A percentile compares a stretch with the other conserved stretches of the same genome.
Evolutionary conservation across 1,140 invertebrate genomes (phyloP).

Genomic region (Zaprionus vittiger): DNA sequence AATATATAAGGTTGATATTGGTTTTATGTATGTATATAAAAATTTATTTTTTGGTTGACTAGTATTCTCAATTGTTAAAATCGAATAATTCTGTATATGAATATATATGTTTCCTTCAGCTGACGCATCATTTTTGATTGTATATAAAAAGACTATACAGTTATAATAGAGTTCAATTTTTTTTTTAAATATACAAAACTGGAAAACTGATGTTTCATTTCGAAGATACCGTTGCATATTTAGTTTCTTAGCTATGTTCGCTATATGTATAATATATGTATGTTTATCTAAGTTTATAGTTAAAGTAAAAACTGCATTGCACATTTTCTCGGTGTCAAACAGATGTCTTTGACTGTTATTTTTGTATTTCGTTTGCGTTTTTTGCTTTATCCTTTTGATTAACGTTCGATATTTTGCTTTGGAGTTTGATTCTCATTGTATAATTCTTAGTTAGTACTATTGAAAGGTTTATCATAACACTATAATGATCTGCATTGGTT

Average conservation of each 20-base stretch:
- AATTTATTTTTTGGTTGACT: slow-evolving; percentile 30
- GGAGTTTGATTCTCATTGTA: slow-evolving; percentile 60
- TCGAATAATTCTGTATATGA: slow-evolving; percentile 47
- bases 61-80: slow-evolving; percentile 37
- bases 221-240: slow-evolving; percentile 54
- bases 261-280: slow-evolving; percentile 22
- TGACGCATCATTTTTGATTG: slow-evolving; percentile 12
- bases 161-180: slow-evolving; percentile 24
- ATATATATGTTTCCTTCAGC: slow-evolving; percentile 26
- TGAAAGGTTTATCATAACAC: slow-evolving; percentile 18
- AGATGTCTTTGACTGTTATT: slow-evolving; percentile 11
- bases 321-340: slow-evolving; percentile 59
- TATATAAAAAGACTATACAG: slow-evolving; percentile 43
- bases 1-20: slow-evolving; percentile 4
- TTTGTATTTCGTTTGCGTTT: slow-evolving; percentile 22
- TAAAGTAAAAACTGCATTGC: slow-evolving; percentile 82
- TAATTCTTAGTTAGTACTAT: slow-evolving; percentile 28
- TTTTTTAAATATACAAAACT: slow-evolving; percentile 71
- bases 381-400: slow-evolving; percentile 64
- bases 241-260: slow-evolving; percentile 33
- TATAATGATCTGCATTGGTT: slow-evolving; percentile 50
- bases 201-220: slow-evolving; percentile 53
- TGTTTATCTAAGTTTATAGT: slow-evolving; percentile 43
- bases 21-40: slow-evolving; percentile 12
- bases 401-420: slow-evolving; percentile 63